A percentile compares a stretch with the other conserved stretches of the same genome.
phyloP scores from a whole-genome alignment of 2,888 invertebrate genomes.

The Formica aserva region DNA sequence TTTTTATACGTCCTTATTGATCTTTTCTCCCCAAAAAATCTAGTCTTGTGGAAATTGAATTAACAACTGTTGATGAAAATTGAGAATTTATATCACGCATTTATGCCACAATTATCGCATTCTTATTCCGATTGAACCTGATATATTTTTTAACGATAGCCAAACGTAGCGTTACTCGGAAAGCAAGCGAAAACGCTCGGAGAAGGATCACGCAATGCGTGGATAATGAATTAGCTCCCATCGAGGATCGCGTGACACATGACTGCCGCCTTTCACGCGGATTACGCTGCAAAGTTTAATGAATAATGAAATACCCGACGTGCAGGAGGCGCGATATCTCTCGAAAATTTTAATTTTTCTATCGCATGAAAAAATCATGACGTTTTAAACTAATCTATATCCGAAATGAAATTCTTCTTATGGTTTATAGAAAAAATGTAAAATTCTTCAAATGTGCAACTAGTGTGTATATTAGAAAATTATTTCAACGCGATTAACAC shows the following conservation, averaged over 20 bases:
- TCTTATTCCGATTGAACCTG: neutral
- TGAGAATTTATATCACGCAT: neutral
- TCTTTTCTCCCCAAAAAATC: neutral
- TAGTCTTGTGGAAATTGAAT: neutral
- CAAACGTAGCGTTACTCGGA: neutral
- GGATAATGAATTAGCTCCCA: conserved; percentile 25
- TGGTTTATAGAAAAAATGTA: neutral
- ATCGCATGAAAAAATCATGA: neutral
- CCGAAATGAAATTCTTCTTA: neutral
- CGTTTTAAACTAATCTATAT: neutral
- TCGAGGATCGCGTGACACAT: conserved; percentile 19
- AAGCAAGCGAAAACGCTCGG: neutral
- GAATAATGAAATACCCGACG: conserved; percentile 23
- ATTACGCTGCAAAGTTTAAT: neutral
- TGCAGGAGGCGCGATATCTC: conserved; percentile 13
- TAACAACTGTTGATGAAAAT: neutral
- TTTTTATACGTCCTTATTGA: neutral
- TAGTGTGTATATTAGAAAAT: neutral
- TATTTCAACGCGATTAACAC: neutral
- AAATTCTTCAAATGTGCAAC: neutral
- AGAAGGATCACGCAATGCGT: conserved; percentile 11
- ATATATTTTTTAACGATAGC: neutral
- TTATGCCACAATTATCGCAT: neutral
- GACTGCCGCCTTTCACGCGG: neutral
- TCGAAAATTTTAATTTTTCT: neutral